These are phyloP conservation scores for Serranochromis macrocephalus DNA, from an alignment of 2,113 vertebrate species.

Conservation along the genomic window DNA sequence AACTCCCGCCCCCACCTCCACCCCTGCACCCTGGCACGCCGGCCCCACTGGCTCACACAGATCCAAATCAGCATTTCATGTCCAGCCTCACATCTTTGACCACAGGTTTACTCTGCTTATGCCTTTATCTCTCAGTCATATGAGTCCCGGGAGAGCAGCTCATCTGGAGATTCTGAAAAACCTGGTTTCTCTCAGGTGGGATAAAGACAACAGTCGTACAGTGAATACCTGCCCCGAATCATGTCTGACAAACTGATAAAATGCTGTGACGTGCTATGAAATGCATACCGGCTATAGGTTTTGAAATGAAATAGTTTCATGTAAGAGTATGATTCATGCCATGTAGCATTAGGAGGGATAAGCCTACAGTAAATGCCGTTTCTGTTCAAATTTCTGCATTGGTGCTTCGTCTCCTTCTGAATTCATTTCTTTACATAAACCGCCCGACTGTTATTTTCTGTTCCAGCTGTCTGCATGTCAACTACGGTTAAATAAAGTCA, in stretches of 20 bases:
- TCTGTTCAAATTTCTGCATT: not conserved
- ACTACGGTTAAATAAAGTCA: constrained; percentile 33
- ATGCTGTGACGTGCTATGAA: not conserved
- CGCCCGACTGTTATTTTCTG: constrained; percentile 57
- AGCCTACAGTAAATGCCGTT: not conserved
- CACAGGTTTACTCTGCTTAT: constrained; percentile 26
- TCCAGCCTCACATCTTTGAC: constrained; percentile 51
- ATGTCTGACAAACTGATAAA: not conserved
- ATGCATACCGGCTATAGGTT: not conserved
- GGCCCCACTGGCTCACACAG: constrained; percentile 5
- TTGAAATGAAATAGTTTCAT: not conserved
- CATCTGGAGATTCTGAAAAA: constrained; percentile 18
- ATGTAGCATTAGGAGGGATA: constrained; percentile 17
- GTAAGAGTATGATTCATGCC: not conserved
- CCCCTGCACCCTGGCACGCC: not conserved
- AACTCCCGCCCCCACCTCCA: not conserved
- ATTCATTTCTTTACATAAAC: not conserved
- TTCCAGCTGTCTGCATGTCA: constrained; percentile 69
- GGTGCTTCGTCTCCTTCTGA: not conserved
- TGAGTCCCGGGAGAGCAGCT: constrained; percentile 12
- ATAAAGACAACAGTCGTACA: constrained; percentile 4
- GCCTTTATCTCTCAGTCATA: constrained; percentile 57
- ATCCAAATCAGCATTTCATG: constrained; percentile 58
- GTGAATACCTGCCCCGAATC: not conserved
- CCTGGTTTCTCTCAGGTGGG: constrained; percentile 5